These are phyloP conservation scores for Psammodynastes pulverulentus DNA, from an alignment of 2,113 vertebrate genomes.

Conservation along the genomic window DNA sequence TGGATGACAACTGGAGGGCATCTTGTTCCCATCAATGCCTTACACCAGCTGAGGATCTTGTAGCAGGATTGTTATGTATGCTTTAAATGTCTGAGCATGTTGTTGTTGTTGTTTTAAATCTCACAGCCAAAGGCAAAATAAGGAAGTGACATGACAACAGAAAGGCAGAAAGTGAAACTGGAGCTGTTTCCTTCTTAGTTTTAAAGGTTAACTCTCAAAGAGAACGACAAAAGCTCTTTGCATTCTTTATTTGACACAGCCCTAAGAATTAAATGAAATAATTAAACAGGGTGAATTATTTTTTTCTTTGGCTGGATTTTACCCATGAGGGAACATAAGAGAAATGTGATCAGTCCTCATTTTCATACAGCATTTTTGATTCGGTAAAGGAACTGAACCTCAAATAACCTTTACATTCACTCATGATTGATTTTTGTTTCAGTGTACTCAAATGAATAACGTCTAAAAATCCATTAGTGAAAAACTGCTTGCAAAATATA, in stretches of 20 bases:
- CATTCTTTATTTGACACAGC: not conserved
- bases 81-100: not conserved
- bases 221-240: not conserved
- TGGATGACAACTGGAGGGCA: not conserved
- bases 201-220: not conserved
- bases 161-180: not conserved
- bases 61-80: not conserved
- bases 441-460: not conserved
- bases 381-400: not conserved
- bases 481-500: not conserved
- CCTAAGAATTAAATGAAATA: not conserved
- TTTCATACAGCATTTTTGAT: not conserved
- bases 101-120: not conserved
- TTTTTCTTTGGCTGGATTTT: not conserved
- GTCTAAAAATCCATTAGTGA: not conserved
- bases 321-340: not conserved
- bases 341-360: not conserved
- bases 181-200: not conserved
- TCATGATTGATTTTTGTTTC: not conserved
- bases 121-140: not conserved
- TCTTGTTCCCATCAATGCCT: not conserved
- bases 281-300: not conserved
- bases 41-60: not conserved
- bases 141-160: not conserved
- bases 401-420: not conserved